Evolutionary conservation across 2,888 invertebrate species (phyloP).

Genomic region (Drosophila pegasa): DNA sequence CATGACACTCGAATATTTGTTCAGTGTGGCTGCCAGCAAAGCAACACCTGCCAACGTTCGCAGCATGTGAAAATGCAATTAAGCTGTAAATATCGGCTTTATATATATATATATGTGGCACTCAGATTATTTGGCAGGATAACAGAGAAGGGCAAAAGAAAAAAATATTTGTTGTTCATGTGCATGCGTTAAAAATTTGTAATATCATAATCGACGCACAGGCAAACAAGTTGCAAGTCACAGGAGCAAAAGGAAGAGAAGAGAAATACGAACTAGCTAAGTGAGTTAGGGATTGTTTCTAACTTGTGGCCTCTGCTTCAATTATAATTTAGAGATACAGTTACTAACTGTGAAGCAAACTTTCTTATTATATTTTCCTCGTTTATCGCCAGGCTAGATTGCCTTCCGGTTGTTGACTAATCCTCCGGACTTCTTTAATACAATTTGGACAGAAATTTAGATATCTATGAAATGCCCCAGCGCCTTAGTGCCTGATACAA

Average conservation of each 20-base stretch:
- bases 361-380: not conserved
- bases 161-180: slow-evolving; percentile 14
- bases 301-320: not conserved
- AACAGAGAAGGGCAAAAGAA: slow-evolving; percentile 17
- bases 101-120: slow-evolving; percentile 1
- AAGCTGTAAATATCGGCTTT: slow-evolving; percentile 61
- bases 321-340: not conserved
- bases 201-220: slow-evolving; percentile 56
- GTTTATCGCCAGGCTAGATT: not conserved
- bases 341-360: too few relatives aligned
- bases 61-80: slow-evolving; percentile 79
- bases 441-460: not conserved
- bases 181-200: slow-evolving; percentile 34
- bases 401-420: not conserved
- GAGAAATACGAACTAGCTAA: not conserved
- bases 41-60: slow-evolving; percentile 66
- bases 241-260: slow-evolving; percentile 6
- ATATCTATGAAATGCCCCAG: too few relatives aligned
- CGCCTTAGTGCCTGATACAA: too few relatives aligned
- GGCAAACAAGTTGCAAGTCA: slow-evolving; percentile 73
- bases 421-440: not conserved
- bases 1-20: slow-evolving; percentile 25
- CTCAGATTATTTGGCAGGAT: slow-evolving; percentile 29
- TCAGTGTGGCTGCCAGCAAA: slow-evolving; percentile 39
- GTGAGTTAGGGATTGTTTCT: not conserved